Evolutionary conservation across 2,113 vertebrate genomes (phyloP).

Genomic region (Oncorhynchus clarkii): DNA sequence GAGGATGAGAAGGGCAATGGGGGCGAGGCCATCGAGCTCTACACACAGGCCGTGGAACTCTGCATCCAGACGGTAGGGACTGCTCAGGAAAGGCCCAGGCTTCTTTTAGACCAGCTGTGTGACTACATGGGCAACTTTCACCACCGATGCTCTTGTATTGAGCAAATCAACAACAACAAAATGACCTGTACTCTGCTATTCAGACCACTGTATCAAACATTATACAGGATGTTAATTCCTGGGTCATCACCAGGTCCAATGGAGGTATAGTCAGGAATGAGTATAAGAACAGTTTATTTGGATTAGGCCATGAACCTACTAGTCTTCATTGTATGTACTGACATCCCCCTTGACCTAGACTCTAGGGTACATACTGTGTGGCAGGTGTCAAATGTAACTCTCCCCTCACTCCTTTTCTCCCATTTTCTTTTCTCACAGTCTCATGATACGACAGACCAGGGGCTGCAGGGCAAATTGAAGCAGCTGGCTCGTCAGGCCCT

Average conservation of each 20-base stretch:
- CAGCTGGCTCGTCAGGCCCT: constrained; percentile 94
- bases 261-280: too few relatives aligned
- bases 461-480: constrained; percentile 90
- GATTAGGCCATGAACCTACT: too few relatives aligned
- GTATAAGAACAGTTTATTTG: too few relatives aligned
- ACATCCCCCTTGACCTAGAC: neutral
- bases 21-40: constrained; percentile 94
- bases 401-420: neutral
- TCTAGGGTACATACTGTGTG: neutral
- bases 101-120: neutral
- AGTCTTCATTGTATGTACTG: too few relatives aligned
- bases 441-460: constrained; percentile 87
- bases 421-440: constrained; percentile 73
- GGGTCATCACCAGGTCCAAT: too few relatives aligned
- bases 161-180: too few relatives aligned
- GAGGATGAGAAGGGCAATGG: constrained; percentile 92
- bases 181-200: too few relatives aligned
- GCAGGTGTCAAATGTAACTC: neutral
- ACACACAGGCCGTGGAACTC: constrained; percentile 95
- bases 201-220: too few relatives aligned
- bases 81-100: neutral
- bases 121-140: too few relatives aligned
- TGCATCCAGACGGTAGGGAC: constrained; percentile 90
- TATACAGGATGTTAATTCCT: too few relatives aligned
- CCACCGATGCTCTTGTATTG: too few relatives aligned